phyloP scores from a whole-genome alignment of 2,113 vertebrate genomes.

The Ancistrus triradiatus region DNA sequence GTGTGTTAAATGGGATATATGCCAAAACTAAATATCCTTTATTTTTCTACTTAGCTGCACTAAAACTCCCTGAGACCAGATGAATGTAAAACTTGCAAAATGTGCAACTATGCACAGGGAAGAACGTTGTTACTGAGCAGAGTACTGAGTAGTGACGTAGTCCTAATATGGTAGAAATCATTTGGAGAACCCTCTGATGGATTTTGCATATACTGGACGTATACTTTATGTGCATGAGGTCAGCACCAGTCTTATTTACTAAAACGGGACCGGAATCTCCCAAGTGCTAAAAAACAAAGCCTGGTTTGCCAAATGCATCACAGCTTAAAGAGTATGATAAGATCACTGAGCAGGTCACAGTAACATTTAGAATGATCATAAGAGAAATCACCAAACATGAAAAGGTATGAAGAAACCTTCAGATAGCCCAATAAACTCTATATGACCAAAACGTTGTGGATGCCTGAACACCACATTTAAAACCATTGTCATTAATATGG shows the following conservation, averaged over 20 bases:
- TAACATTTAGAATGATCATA: not conserved
- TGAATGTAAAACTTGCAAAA: conserved; percentile 17
- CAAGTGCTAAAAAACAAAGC: not conserved
- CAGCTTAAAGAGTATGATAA: conserved; percentile 1
- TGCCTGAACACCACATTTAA: not conserved
- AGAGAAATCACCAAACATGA: too few relatives aligned
- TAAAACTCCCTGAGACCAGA: conserved; percentile 37
- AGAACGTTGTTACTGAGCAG: conserved; percentile 18
- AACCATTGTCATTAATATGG: not conserved
- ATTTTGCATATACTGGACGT: conserved; percentile 23
- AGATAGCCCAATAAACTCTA: not conserved
- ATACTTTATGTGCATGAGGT: conserved; percentile 21
- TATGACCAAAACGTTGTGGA: not conserved
- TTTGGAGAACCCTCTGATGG: not conserved
- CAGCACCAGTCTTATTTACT: conserved; percentile 24
- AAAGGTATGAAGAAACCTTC: not conserved
- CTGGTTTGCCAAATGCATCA: not conserved
- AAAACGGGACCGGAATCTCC: conserved; percentile 11
- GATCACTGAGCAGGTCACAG: conserved; percentile 1
- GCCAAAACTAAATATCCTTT: too few relatives aligned
- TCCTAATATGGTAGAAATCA: not conserved
- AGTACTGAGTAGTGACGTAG: not conserved
- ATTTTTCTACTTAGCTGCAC: conserved; percentile 12
- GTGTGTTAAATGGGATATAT: too few relatives aligned
- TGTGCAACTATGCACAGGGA: conserved; percentile 18